Conservation (phyloP, 2,113 vertebrate species). For the Sakesphorus luctuosus region DNA sequence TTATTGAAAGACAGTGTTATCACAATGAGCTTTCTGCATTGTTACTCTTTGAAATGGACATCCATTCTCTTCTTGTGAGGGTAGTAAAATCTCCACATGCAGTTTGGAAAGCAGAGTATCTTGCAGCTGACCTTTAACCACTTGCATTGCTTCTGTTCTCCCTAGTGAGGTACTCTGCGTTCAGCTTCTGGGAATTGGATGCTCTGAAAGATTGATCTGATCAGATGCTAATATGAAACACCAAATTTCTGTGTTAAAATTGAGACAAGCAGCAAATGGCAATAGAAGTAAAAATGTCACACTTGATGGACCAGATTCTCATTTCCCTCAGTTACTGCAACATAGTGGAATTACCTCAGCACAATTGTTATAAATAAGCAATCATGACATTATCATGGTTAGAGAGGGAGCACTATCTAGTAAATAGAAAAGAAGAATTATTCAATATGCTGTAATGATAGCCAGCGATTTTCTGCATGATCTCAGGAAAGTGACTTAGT, state of each 20-base stretch:
- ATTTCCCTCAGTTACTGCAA: neutral
- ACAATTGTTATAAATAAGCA: neutral
- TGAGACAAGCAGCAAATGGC: neutral
- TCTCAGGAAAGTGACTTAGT: neutral
- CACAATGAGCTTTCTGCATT: neutral
- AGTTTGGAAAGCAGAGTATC: neutral
- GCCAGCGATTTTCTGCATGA: neutral
- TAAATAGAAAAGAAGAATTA: neutral
- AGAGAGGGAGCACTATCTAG: neutral
- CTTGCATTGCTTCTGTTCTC: neutral
- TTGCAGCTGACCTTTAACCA: neutral
- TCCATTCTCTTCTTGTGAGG: neutral
- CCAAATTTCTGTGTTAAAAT: neutral
- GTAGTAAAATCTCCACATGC: neutral
- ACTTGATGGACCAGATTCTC: neutral
- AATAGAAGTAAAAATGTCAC: neutral
- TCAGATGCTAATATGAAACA: neutral
- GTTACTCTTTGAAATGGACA: neutral
- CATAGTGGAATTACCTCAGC: neutral
- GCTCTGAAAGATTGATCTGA: neutral
- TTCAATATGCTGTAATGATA: neutral
- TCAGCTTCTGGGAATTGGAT: neutral
- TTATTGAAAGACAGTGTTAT: neutral
- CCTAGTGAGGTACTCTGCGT: neutral
- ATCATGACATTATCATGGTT: neutral